A percentile compares a stretch with the other conserved stretches of the same genome.
phyloP scores from a whole-genome alignment of 1,140 invertebrate species.

The Drosophila ohnishii region DNA sequence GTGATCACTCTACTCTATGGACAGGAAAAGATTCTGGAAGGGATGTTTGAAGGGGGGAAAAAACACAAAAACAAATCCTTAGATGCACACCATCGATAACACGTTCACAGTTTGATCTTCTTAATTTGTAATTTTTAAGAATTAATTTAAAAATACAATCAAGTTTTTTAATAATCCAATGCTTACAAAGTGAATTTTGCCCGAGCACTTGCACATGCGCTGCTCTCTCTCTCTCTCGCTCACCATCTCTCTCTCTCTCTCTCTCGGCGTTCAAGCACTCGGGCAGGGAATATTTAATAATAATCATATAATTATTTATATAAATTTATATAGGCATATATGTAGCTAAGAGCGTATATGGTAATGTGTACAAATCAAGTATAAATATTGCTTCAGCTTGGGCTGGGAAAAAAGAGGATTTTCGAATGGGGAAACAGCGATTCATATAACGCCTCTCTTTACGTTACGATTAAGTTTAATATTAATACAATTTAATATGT shows the following conservation, averaged over 20 bases:
- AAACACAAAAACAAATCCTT: slow-evolving; percentile 65
- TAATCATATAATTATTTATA: slow-evolving; percentile 29
- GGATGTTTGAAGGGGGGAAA: not conserved
- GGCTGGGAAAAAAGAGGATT: not conserved
- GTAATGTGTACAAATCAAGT: slow-evolving; percentile 24
- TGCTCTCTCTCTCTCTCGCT: not conserved
- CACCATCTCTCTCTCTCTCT: no score
- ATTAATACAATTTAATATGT: slow-evolving; percentile 14
- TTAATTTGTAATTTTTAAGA: slow-evolving; percentile 77
- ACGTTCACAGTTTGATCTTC: slow-evolving; percentile 42
- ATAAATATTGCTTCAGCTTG: slow-evolving; percentile 19
- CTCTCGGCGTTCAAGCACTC: not conserved
- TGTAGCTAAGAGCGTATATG: slow-evolving; percentile 15
- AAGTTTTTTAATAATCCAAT: slow-evolving; percentile 48
- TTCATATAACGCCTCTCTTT: not conserved
- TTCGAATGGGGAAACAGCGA: slow-evolving; percentile 7
- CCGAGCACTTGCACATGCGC: slow-evolving; percentile 9
- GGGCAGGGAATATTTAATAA: slow-evolving; percentile 24
- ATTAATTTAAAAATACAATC: slow-evolving; percentile 81
- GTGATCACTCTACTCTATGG: slow-evolving; percentile 9
- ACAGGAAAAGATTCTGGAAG: not conserved
- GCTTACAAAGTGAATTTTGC: slow-evolving; percentile 17
- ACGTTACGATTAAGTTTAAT: slow-evolving; percentile 16
- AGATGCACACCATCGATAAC: slow-evolving; percentile 50
- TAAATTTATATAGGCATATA: slow-evolving; percentile 33